Evolutionary conservation across 2,888 invertebrate species (phyloP), one percentile per base, ranked within the genome.

Genomic region (Sesamia inferens): DNA sequence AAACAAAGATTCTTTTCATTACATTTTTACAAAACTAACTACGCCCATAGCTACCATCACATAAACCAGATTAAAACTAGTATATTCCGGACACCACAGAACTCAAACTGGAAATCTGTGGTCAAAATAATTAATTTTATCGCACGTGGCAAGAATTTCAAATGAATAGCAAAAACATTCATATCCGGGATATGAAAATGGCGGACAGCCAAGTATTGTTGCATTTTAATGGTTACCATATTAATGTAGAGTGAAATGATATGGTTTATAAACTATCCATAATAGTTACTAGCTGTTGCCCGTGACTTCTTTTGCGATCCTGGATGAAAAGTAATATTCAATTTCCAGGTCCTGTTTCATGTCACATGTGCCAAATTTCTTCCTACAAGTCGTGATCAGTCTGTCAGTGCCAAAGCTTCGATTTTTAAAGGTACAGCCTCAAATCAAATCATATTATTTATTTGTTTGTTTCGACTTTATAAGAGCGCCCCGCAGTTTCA

Each of bases 91-190:
- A 62, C 63, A 7, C 62, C 57, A 75, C 68, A 16, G 61, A 39
- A 72, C 69, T 76, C 62, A 72, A 82, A 54, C 62, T 24, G 39
- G 10, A 68, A 77, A 51, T n/a, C 77, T 47, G 24, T 42, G 82
- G 82, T 78, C 78, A 69, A 77, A 78, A 79, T 72, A 84, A 83
- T 83, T 83, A 81, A 83, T 81, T 78, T 75, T 70, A 75, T 69
- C 61, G 59, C 31, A 78, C 84, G 75, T 57, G 48, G 61, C 75
- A 69, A 75, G 81, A 84, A 84, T 81, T 55, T 55, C 55, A 42
- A 83, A 78, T 78, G 81, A 73, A 64, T 31, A 72, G 51, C 82
- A 68, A 69, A 81, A 44, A 67, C 55, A n/a, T 71, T 68, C 64
- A 75, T 79, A 59, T 31, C 22, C n/a, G 44, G 61, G 8, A 22